Evolutionary conservation across 2,888 invertebrate genomes (phyloP), one percentile per base, ranked within the genome.

Genomic region (Apamea crenata): DNA sequence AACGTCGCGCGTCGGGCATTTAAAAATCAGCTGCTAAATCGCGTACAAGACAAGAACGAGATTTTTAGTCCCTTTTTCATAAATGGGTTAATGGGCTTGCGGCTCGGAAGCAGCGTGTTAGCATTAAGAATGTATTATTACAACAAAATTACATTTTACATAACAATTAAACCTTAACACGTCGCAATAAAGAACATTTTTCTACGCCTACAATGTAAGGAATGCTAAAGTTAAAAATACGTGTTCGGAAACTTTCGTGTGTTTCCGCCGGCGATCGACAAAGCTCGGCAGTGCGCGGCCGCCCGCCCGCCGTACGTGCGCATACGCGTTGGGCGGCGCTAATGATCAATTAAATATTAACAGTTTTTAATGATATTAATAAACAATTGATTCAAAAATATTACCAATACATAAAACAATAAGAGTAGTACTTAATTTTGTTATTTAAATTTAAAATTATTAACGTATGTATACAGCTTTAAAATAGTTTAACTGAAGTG

Each of bases 1-100:
- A 83, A 75, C 68, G 68, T 61, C 75, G 63, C 47, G n/a, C 68
- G 68, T 61, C 75, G 63, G 50, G n/a, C 70, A 63, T 83, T 89
- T 78, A 75, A 83, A 82, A 83, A 74, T 73, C 69, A 81, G 71
- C 63, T 72, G 70, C 81, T 85, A 87, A 86, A 86, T 85, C 75
- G 72, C 78, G 74, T 84, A 90, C 90, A 91, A 88, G 88, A 89
- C 90, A 90, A 91, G 87, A 91, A 90, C 90, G 86, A 90, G 89
- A 90, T 90, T 92, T 93, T 93, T 89, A 85, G 80, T 92, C 85
- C 88, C 92, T 93, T 94, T 93, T 93, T 92, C 87, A 91, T 93
- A 95, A 95, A 94, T 96, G 92, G 96, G 96, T 96, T 96, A 96
- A 95, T 95, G 94, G 94, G 93, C 91, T 92, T 92, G 91, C 91